Conservation (phyloP, 2,113 vertebrate species). For the Tetrao urogallus region DNA sequence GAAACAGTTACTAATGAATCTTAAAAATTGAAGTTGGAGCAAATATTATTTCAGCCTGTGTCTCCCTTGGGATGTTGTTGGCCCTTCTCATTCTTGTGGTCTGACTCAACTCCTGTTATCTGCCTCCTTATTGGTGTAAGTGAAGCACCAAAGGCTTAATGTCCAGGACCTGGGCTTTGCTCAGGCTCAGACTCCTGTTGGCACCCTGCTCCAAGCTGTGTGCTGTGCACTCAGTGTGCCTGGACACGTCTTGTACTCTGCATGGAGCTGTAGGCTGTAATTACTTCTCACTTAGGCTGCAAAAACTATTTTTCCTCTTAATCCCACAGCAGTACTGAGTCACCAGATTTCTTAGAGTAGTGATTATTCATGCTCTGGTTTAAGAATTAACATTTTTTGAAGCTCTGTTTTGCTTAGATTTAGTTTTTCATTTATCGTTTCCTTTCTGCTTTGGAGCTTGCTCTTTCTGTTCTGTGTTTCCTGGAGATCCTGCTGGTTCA, state of each 20-base stretch:
- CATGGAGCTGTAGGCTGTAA: neutral
- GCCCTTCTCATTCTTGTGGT: neutral
- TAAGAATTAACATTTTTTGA: constrained; percentile 13
- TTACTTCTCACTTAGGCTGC: constrained; percentile 12
- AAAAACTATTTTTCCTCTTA: constrained; percentile 38
- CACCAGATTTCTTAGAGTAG: constrained; percentile 24
- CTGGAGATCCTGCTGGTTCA: neutral
- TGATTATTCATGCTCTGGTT: constrained; percentile 40
- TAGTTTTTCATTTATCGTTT: neutral
- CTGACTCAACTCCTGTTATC: neutral
- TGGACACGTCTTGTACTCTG: fast-evolving
- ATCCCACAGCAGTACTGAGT: constrained; percentile 49
- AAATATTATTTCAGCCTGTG: neutral
- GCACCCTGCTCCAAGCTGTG: neutral
- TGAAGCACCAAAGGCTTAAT: neutral
- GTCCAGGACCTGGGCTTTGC: neutral
- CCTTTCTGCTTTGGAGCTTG: neutral
- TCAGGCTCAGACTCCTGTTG: neutral
- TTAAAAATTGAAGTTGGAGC: constrained; percentile 1
- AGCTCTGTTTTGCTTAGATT: neutral
- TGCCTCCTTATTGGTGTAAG: neutral
- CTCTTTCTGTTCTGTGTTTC: neutral
- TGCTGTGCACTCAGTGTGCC: neutral
- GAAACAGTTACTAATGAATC: neutral
- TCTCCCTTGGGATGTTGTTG: neutral